Conservation (phyloP, 1,140 invertebrate genomes). For the Adoxophyes honmai region DNA sequence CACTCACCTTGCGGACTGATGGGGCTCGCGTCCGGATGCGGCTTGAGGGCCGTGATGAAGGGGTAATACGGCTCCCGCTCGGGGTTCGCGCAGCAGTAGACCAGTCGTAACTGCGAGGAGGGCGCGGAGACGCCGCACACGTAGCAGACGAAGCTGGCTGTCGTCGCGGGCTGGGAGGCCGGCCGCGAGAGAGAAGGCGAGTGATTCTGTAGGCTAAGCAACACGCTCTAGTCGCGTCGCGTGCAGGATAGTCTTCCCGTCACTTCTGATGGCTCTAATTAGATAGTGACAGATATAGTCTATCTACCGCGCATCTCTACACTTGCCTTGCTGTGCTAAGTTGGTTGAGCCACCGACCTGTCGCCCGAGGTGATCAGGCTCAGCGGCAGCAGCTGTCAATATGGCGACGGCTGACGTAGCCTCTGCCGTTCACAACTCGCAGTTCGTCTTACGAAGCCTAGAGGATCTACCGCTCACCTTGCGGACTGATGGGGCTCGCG, state of each 20-base stretch:
- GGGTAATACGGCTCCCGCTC: slow-evolving; percentile 93
- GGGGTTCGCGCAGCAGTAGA: slow-evolving; percentile 91
- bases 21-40: slow-evolving; percentile 89
- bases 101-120: slow-evolving; percentile 84
- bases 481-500: slow-evolving; percentile 86
- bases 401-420: too few species aligned
- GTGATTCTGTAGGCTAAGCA: too few species aligned
- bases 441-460: too few species aligned
- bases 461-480: slow-evolving; percentile 43
- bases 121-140: slow-evolving; percentile 89
- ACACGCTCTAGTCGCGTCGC: too few species aligned
- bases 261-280: too few species aligned
- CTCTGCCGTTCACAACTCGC: too few species aligned
- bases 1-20: slow-evolving; percentile 78
- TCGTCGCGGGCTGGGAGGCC: slow-evolving; percentile 64
- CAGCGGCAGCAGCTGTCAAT: slow-evolving; percentile 31
- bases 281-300: too few species aligned
- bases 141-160: slow-evolving; percentile 91
- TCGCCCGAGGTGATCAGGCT: slow-evolving; percentile 9
- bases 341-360: background rate
- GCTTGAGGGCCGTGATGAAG: slow-evolving; percentile 87
- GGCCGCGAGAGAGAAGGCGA: slow-evolving; percentile 58
- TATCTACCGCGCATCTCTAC: too few species aligned
- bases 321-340: too few species aligned
- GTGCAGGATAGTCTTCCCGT: too few species aligned